Conservation (phyloP, 2,113 vertebrate genomes). For the Vanacampus margaritifer region DNA sequence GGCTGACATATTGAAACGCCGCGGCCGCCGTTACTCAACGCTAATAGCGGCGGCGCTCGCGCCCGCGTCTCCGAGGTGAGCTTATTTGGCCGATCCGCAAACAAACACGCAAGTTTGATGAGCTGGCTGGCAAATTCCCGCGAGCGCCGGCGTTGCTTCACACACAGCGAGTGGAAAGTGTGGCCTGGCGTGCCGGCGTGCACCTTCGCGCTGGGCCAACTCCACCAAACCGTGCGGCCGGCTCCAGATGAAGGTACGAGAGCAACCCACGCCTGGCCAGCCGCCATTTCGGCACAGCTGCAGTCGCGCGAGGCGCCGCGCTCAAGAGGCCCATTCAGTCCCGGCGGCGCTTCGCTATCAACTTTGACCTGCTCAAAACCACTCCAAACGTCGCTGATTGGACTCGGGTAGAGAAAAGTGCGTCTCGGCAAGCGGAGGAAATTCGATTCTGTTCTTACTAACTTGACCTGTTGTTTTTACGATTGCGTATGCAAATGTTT, state of each 20-base stretch:
- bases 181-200: neutral
- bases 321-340: neutral
- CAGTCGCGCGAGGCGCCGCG: neutral
- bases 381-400: neutral
- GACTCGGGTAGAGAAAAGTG: neutral
- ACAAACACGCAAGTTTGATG: conserved; percentile 1
- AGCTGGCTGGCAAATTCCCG: neutral
- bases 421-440: neutral
- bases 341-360: neutral
- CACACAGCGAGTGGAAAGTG: neutral
- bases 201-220: neutral
- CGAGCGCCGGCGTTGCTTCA: neutral
- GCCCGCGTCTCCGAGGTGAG: neutral
- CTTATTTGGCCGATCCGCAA: conserved; percentile 1
- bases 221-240: neutral
- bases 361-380: neutral
- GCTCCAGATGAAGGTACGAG: neutral
- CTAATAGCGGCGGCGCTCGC: conserved; percentile 28
- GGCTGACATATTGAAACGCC: conserved; percentile 41
- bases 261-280: neutral
- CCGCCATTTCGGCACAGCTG: neutral
- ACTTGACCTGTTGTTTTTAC: too few relatives aligned
- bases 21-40: conserved; percentile 25
- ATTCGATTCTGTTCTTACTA: too few relatives aligned
- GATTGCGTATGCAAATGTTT: too few relatives aligned